A percentile compares a stretch with the other conserved stretches of the same genome.
These are phyloP conservation scores for Tympanoctomys barrerae DNA, from an alignment of 2,797 vertebrate genomes.

Conservation along the genomic window DNA sequence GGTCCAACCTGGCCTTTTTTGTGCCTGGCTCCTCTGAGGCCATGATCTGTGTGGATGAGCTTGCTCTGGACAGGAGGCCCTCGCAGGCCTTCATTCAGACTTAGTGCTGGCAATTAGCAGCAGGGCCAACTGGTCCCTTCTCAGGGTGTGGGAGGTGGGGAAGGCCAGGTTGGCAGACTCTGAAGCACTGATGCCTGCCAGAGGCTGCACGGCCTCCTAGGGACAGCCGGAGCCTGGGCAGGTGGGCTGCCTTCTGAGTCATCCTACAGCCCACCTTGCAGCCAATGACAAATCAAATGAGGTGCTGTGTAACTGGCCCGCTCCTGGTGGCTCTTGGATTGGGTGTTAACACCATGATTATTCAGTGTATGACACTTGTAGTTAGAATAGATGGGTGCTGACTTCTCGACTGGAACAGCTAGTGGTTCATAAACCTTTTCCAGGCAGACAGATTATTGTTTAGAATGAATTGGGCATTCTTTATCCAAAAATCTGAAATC, in stretches of 20 bases:
- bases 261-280: background rate
- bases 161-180: background rate
- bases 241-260: background rate
- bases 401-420: background rate
- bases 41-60: rapidly evolving
- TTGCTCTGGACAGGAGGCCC: background rate
- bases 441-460: background rate
- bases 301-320: background rate
- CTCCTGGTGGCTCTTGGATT: rapidly evolving
- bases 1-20: background rate
- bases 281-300: background rate
- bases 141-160: background rate
- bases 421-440: background rate
- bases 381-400: background rate
- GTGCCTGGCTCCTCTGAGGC: background rate
- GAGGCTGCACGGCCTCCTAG: background rate
- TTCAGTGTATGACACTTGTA: background rate
- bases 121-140: background rate
- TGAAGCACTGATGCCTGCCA: background rate
- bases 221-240: background rate
- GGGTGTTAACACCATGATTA: background rate
- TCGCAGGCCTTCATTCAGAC: rapidly evolving
- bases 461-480: background rate
- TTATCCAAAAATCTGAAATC: background rate
- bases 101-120: background rate